Evolutionary conservation across 2,888 invertebrate species (phyloP).

Genomic region (Sinodicranocentrus sp.): DNA sequence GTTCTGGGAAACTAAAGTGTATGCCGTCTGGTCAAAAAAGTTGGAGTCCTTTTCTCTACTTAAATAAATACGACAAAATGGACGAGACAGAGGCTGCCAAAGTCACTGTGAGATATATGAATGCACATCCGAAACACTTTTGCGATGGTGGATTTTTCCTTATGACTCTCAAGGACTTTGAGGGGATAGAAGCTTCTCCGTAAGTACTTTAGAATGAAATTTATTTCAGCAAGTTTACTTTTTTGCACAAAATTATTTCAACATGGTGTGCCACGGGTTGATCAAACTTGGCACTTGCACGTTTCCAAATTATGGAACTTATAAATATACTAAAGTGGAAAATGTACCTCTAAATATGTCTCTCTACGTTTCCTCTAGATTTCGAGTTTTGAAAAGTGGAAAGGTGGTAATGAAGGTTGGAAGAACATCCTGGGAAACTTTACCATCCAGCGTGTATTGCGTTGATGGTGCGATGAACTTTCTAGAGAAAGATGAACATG

Average conservation of each 20-base stretch:
- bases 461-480: constrained; percentile 66
- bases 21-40: background rate
- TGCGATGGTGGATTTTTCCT: constrained; percentile 55
- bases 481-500: background rate
- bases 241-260: no score
- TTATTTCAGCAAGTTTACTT: no score
- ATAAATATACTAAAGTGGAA: background rate
- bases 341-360: background rate
- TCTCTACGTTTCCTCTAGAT: constrained; percentile 8
- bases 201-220: constrained; percentile 21
- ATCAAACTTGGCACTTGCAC: no score
- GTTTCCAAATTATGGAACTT: no score
- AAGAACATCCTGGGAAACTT: constrained; percentile 45
- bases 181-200: constrained; percentile 44
- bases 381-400: constrained; percentile 57
- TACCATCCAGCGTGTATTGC: constrained; percentile 40
- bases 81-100: background rate
- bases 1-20: constrained; percentile 28
- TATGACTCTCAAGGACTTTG: constrained; percentile 47
- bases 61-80: constrained; percentile 14
- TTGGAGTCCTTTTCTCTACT: constrained; percentile 37
- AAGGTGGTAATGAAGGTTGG: constrained; percentile 56
- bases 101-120: constrained; percentile 27
- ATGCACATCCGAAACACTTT: constrained; percentile 44
- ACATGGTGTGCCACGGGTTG: no score